Percentiles rank a stretch among this genome's conserved stretches.
Conservation (phyloP, 2,797 vertebrate genomes). For the Urosaurus nigricauda region DNA sequence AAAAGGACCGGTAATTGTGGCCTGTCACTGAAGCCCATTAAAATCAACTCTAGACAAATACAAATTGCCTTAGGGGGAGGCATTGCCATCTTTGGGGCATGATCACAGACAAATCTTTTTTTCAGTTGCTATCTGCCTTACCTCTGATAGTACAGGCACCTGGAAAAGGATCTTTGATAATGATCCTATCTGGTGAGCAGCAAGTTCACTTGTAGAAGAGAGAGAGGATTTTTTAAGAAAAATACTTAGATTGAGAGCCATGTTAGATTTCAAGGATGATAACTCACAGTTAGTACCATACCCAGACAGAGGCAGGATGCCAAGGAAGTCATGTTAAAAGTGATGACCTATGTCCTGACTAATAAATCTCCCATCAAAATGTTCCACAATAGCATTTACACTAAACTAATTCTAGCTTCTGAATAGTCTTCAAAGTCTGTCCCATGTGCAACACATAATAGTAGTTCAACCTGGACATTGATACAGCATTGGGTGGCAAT, state of each 20-base stretch:
- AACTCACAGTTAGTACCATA: too few relatives aligned
- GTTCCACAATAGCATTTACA: neutral
- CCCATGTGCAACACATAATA: neutral
- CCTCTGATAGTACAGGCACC: neutral
- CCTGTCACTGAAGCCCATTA: neutral
- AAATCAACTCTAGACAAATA: neutral
- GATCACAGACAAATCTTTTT: neutral
- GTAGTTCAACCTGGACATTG: neutral
- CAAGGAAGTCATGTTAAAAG: neutral
- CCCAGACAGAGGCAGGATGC: neutral
- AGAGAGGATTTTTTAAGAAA: neutral
- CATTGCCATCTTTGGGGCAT: neutral
- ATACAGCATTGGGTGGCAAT: too few relatives aligned
- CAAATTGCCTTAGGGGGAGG: neutral
- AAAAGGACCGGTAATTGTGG: neutral
- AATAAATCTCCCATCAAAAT: neutral
- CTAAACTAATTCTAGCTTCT: neutral
- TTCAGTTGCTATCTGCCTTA: neutral
- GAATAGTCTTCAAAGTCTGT: neutral
- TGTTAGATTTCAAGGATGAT: neutral
- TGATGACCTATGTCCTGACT: neutral
- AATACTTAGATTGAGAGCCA: too few relatives aligned
- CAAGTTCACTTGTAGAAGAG: neutral
- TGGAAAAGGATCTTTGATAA: neutral
- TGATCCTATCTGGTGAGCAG: neutral